phyloP scores from a whole-genome alignment of 2,113 vertebrate species.

The Sinocyclocheilus anshuiensis region DNA sequence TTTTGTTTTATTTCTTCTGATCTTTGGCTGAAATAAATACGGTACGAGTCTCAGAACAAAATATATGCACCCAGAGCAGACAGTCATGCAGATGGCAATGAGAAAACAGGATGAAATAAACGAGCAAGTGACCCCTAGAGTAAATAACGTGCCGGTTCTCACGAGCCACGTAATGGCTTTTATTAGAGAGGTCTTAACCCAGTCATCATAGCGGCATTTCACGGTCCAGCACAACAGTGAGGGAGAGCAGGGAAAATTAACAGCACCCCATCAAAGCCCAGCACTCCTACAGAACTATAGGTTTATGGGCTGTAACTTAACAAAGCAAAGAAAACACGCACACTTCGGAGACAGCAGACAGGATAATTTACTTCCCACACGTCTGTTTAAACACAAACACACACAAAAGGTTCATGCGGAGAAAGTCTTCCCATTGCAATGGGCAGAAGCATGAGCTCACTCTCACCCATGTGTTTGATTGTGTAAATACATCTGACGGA shows the following conservation, averaged over 20 bases:
- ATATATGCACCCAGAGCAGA: not conserved
- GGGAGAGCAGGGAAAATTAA: constrained; percentile 5
- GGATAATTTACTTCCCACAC: constrained; percentile 24
- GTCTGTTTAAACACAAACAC: constrained; percentile 22
- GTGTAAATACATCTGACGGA: constrained; percentile 20
- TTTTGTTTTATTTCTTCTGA: constrained; percentile 24
- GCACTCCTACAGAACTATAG: constrained; percentile 10
- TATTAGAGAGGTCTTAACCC: constrained; percentile 17
- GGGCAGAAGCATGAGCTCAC: not conserved
- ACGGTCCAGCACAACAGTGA: not conserved
- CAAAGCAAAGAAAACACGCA: constrained; percentile 21
- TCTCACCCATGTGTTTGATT: not conserved
- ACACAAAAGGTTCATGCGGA: not conserved
- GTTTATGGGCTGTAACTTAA: constrained; percentile 20
- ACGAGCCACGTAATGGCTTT: constrained; percentile 9
- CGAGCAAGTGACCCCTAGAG: not conserved
- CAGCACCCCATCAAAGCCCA: constrained; percentile 26
- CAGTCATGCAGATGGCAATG: not conserved
- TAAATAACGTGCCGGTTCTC: not conserved
- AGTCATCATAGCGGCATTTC: not conserved
- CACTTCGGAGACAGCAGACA: constrained; percentile 1
- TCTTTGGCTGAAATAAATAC: not conserved
- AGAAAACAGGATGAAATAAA: not conserved
- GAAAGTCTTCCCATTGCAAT: constrained; percentile 9
- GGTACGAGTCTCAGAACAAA: not conserved